Conservation (phyloP, 2,888 invertebrate genomes). For the Germaria angustata region DNA sequence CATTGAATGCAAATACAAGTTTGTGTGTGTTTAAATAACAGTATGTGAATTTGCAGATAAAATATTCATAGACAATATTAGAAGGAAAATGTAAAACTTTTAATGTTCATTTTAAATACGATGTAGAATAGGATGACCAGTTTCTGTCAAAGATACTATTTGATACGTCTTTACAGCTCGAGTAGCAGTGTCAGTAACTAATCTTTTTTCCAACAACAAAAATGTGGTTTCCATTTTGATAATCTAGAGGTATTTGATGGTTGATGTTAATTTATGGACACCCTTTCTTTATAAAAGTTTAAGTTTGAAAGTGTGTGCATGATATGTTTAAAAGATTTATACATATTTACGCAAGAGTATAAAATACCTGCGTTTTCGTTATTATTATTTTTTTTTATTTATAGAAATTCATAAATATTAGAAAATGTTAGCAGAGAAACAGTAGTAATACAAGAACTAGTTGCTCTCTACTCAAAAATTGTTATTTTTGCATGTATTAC, state of each 20-base stretch:
- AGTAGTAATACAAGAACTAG: background rate
- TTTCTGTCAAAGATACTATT: background rate
- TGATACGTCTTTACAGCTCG: too few species aligned
- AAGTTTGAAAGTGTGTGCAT: background rate
- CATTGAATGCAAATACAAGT: background rate
- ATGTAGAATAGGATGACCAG: background rate
- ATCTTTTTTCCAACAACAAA: too few species aligned
- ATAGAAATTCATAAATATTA: conserved; percentile 60
- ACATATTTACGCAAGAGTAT: background rate
- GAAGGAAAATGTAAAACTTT: conserved; percentile 4
- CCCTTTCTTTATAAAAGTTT: background rate
- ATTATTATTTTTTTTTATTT: background rate
- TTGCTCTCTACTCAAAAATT: background rate
- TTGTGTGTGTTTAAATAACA: background rate
- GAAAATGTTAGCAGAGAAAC: conserved; percentile 50
- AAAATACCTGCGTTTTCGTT: conserved; percentile 39
- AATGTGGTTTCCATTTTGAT: too few species aligned
- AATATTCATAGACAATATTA: conserved; percentile 11
- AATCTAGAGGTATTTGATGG: too few species aligned
- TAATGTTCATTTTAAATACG: conserved; percentile 2
- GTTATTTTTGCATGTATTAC: background rate
- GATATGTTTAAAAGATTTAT: conserved; percentile 6
- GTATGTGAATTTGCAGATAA: background rate
- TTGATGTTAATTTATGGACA: too few species aligned
- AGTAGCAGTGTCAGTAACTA: too few species aligned